A percentile compares a stretch with the other conserved stretches of the same genome.
Evolutionary conservation across 2,113 vertebrate species (phyloP).

Genomic region (Crotalus horridus): DNA sequence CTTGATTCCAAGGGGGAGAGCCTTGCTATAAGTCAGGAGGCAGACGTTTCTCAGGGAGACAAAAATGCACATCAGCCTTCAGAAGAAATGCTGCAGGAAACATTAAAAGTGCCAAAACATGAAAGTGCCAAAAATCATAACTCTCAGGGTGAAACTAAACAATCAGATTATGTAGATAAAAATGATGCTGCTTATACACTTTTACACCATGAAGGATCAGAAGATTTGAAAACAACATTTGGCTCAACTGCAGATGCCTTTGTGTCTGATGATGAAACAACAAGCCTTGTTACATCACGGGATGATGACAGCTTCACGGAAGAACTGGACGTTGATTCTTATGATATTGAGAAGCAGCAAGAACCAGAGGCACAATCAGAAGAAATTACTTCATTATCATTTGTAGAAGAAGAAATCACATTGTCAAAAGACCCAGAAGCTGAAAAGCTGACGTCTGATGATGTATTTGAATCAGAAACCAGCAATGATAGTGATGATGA

Average conservation of each 20-base stretch:
- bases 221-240: conserved; percentile 78
- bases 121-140: conserved; percentile 72
- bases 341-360: conserved; percentile 46
- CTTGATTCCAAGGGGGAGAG: conserved; percentile 16
- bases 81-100: conserved; percentile 56
- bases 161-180: conserved; percentile 54
- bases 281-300: conserved; percentile 72
- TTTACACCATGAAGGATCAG: conserved; percentile 69
- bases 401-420: conserved; percentile 37
- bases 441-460: conserved; percentile 27
- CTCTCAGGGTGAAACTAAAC: conserved; percentile 55
- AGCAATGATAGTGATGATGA: conserved; percentile 10
- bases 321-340: conserved; percentile 52
- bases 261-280: conserved; percentile 80
- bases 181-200: conserved; percentile 58
- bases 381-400: conserved; percentile 69
- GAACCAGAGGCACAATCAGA: conserved; percentile 48
- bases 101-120: conserved; percentile 66
- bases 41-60: conserved; percentile 60
- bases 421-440: neutral
- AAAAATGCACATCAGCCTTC: conserved; percentile 50
- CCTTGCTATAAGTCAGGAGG: conserved; percentile 34
- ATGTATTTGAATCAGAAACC: conserved; percentile 30
- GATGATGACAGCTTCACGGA: conserved; percentile 70
- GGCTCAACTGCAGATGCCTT: conserved; percentile 84